Conservation (phyloP, 2,888 invertebrate genomes). For the Drosophila kambysellisi region DNA sequence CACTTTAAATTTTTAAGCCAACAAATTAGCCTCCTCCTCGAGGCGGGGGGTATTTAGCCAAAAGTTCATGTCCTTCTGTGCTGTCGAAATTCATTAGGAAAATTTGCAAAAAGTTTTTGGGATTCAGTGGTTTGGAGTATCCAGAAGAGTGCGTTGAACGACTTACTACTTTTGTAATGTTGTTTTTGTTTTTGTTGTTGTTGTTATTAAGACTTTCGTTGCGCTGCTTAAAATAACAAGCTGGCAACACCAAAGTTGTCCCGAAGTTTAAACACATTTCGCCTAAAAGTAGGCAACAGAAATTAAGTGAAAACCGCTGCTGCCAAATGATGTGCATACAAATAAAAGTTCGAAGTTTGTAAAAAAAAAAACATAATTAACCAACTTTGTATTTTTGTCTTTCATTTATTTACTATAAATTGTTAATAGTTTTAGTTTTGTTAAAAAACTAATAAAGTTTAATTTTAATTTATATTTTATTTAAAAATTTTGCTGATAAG, state of each 20-base stretch:
- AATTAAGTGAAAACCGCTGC: background rate
- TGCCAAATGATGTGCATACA: background rate
- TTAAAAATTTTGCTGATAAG: background rate
- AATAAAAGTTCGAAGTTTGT: background rate
- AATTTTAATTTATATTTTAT: background rate
- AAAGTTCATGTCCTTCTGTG: slow-evolving; percentile 30
- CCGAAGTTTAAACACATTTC: slow-evolving; percentile 10
- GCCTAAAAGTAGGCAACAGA: slow-evolving; percentile 61
- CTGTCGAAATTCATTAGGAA: slow-evolving; percentile 36
- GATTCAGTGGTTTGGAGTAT: background rate
- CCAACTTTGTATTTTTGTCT: background rate
- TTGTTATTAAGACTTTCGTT: slow-evolving; percentile 18
- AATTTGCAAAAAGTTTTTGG: slow-evolving; percentile 31
- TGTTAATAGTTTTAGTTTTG: background rate
- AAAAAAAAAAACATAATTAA: rapidly evolving
- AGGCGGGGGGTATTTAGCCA: background rate
- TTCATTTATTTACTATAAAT: background rate
- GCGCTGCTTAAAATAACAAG: slow-evolving; percentile 15
- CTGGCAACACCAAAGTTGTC: slow-evolving; percentile 60
- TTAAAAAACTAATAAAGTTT: background rate
- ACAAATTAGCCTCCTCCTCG: slow-evolving; percentile 25
- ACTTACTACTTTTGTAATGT: background rate
- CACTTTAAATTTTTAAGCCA: slow-evolving; percentile 15
- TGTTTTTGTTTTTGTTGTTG: background rate
- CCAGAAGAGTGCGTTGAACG: slow-evolving; percentile 14